Conservation (phyloP, 2,797 vertebrate genomes). For the Crenuchus spilurus region DNA sequence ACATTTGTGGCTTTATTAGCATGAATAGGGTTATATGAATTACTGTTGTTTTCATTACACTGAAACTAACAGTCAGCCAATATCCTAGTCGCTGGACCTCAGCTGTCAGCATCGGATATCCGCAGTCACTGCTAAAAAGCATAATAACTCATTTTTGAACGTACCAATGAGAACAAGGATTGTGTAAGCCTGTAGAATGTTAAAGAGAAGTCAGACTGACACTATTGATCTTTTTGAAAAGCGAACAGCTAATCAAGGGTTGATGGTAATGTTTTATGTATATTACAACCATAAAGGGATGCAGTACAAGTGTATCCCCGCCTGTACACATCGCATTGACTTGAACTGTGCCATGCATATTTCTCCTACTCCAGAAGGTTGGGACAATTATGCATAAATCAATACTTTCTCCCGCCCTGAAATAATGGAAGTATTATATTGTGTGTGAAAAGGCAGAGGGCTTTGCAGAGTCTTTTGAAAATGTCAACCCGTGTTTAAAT, state of each 20-base stretch:
- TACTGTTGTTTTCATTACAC: neutral
- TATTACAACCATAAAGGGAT: constrained; percentile 83
- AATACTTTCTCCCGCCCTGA: constrained; percentile 93
- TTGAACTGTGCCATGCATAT: constrained; percentile 93
- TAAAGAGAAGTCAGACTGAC: constrained; percentile 46
- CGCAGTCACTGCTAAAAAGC: constrained; percentile 45
- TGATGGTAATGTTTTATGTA: constrained; percentile 86
- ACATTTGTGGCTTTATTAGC: too few relatives aligned
- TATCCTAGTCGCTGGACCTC: constrained; percentile 7
- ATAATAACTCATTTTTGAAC: constrained; percentile 52
- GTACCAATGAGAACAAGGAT: constrained; percentile 49
- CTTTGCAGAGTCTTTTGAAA: constrained; percentile 76
- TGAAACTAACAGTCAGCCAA: neutral
- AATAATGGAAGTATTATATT: constrained; percentile 77
- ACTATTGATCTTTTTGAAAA: constrained; percentile 56
- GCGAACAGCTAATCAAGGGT: constrained; percentile 75
- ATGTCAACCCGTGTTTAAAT: constrained; percentile 64
- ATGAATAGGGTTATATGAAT: too few relatives aligned
- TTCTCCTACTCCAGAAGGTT: constrained; percentile 89
- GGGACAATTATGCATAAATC: constrained; percentile 98
- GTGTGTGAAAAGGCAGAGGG: constrained; percentile 83
- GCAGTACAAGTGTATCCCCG: constrained; percentile 71
- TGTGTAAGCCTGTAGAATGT: constrained; percentile 67
- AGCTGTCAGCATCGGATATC: constrained; percentile 11
- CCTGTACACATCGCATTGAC: constrained; percentile 85